Evolutionary conservation across 2,113 vertebrate species (phyloP).

Genomic region (Tringa solitaria): DNA sequence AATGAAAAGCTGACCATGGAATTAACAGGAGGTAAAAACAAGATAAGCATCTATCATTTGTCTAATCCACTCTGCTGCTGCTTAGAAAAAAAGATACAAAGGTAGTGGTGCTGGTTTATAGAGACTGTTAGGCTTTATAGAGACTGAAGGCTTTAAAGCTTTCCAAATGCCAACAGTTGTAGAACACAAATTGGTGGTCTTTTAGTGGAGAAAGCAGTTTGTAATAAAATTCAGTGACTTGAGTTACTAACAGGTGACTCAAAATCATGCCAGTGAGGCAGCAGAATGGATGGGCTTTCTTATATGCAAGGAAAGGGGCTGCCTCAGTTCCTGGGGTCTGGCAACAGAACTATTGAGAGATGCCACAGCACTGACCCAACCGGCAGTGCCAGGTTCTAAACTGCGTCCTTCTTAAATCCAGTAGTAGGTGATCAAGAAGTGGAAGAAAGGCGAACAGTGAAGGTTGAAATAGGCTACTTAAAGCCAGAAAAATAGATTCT

Average conservation of each 20-base stretch:
- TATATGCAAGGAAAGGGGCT: background rate
- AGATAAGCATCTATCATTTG: background rate
- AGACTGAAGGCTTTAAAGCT: background rate
- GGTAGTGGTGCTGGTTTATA: background rate
- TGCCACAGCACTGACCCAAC: background rate
- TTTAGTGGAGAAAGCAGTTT: background rate
- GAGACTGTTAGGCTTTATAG: background rate
- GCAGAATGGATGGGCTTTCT: background rate
- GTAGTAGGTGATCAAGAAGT: background rate
- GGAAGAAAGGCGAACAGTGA: background rate
- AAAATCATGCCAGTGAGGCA: background rate
- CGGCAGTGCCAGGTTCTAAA: background rate
- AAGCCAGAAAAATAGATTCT: background rate
- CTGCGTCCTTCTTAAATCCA: background rate
- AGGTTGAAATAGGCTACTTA: background rate
- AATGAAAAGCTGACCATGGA: conserved; percentile 99
- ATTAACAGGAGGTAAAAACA: conserved; percentile 88
- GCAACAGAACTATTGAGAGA: background rate
- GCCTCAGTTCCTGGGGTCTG: background rate
- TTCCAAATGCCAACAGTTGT: background rate
- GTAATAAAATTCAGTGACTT: background rate
- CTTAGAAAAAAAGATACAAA: background rate
- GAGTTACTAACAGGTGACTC: background rate
- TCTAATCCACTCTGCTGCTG: background rate
- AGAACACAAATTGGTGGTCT: background rate